A percentile compares a stretch with the other conserved stretches of the same genome.
Conservation (phyloP, 2,113 vertebrate species). For the Eptatretus burgeri region DNA sequence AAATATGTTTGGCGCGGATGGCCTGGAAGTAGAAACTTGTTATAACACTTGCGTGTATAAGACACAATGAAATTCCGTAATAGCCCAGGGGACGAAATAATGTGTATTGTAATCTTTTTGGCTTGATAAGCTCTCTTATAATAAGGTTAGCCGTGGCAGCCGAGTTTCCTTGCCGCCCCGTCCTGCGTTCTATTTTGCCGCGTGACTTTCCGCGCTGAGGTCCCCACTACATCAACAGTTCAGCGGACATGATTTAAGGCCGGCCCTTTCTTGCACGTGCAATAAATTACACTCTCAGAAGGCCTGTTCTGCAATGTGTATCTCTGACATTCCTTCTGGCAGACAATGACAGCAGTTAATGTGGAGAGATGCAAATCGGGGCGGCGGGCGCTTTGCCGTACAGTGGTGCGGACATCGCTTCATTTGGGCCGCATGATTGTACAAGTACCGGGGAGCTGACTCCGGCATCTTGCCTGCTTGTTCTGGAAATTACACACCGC, state of each 20-base stretch:
- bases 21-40: too few relatives aligned
- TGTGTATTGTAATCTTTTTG: too few relatives aligned
- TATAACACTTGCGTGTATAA: too few relatives aligned
- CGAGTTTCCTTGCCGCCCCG: too few relatives aligned
- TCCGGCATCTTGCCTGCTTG: conserved; percentile 6
- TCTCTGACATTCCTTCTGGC: conserved; percentile 7
- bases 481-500: conserved; percentile 5
- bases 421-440: conserved; percentile 5
- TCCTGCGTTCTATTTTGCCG: too few relatives aligned
- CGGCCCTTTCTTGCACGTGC: neutral
- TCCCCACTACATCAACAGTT: neutral
- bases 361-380: neutral
- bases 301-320: conserved; percentile 3
- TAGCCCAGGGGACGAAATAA: too few relatives aligned
- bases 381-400: neutral
- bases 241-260: conserved; percentile 3
- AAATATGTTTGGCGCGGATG: too few relatives aligned
- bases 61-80: too few relatives aligned
- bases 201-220: neutral
- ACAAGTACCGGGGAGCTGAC: conserved; percentile 5
- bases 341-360: conserved; percentile 4
- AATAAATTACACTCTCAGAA: conserved; percentile 3
- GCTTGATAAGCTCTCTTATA: too few relatives aligned
- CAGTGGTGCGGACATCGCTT: neutral
- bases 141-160: too few relatives aligned